Percentiles rank a stretch among this genome's conserved stretches.
phyloP scores from a whole-genome alignment of 2,888 invertebrate genomes.

The Galeopsomyia nigrocyanea region DNA sequence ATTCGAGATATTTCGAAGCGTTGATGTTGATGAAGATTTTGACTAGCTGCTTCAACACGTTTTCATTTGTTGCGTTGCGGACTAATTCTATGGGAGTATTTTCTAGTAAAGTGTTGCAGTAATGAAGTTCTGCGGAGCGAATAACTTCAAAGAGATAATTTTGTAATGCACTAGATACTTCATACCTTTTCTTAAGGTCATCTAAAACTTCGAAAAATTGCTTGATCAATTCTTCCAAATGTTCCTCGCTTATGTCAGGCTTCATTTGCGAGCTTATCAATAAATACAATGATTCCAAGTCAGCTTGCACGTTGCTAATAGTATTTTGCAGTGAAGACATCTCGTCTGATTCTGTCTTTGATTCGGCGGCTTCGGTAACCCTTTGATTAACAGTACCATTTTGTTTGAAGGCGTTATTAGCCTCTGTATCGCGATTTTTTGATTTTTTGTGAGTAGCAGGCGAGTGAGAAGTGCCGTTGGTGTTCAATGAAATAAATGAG shows the following conservation, averaged over 20 bases:
- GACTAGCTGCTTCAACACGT: slow-evolving; percentile 60
- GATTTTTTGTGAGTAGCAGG: neutral
- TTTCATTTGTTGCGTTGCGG: slow-evolving; percentile 49
- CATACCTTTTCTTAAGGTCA: slow-evolving; percentile 54
- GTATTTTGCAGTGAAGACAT: slow-evolving; percentile 36
- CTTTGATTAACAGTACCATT: slow-evolving; percentile 29
- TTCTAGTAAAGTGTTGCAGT: slow-evolving; percentile 61
- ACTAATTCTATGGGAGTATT: slow-evolving; percentile 54
- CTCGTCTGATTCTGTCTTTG: slow-evolving; percentile 19
- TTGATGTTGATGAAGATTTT: slow-evolving; percentile 74
- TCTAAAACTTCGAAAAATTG: slow-evolving; percentile 53
- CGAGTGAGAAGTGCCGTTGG: slow-evolving; percentile 28
- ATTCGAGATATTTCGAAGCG: slow-evolving; percentile 69
- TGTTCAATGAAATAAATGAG: slow-evolving; percentile 24
- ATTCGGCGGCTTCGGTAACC: neutral
- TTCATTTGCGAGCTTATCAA: slow-evolving; percentile 52
- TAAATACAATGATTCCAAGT: slow-evolving; percentile 55
- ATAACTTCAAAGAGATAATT: slow-evolving; percentile 58
- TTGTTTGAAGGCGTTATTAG: slow-evolving; percentile 12
- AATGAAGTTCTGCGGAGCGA: slow-evolving; percentile 59
- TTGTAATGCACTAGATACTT: slow-evolving; percentile 53
- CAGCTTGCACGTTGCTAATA: slow-evolving; percentile 53
- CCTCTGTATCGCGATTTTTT: neutral
- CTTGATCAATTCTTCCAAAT: slow-evolving; percentile 56
- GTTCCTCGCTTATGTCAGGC: slow-evolving; percentile 48